Conservation (phyloP, 2,113 vertebrate species). For the Collichthys lucidus region DNA sequence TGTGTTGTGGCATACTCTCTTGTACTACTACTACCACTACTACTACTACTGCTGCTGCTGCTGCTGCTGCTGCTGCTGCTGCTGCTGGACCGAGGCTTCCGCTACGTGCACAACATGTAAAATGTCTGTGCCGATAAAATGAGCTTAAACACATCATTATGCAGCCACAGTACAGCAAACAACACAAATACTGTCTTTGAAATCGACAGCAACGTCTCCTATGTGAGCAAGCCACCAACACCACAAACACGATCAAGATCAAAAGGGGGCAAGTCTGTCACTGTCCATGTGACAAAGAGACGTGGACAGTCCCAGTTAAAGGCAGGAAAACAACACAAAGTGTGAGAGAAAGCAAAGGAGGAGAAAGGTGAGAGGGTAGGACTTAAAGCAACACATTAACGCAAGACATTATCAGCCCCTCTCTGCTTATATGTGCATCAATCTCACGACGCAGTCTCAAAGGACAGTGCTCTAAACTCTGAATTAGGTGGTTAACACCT, state of each 20-base stretch:
- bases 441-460: constrained; percentile 28
- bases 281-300: constrained; percentile 32
- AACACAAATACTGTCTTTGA: neutral
- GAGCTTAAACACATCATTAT: neutral
- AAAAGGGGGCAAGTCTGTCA: constrained; percentile 12
- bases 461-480: constrained; percentile 13
- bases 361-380: constrained; percentile 23
- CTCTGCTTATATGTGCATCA: constrained; percentile 6
- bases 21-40: no score
- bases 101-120: constrained; percentile 8
- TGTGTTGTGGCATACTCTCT: neutral
- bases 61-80: no score
- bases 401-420: constrained; percentile 1
- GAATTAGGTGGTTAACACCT: constrained; percentile 1
- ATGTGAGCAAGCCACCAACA: constrained; percentile 35
- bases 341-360: constrained; percentile 19
- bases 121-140: neutral
- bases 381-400: constrained; percentile 18
- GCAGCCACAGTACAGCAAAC: neutral
- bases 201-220: constrained; percentile 16
- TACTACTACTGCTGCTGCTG: no score
- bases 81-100: neutral
- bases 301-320: constrained; percentile 47
- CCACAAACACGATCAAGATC: constrained; percentile 44
- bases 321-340: constrained; percentile 37